Evolutionary conservation across 2,888 invertebrate species (phyloP).

Genomic region (Gnatocerus cornutus): DNA sequence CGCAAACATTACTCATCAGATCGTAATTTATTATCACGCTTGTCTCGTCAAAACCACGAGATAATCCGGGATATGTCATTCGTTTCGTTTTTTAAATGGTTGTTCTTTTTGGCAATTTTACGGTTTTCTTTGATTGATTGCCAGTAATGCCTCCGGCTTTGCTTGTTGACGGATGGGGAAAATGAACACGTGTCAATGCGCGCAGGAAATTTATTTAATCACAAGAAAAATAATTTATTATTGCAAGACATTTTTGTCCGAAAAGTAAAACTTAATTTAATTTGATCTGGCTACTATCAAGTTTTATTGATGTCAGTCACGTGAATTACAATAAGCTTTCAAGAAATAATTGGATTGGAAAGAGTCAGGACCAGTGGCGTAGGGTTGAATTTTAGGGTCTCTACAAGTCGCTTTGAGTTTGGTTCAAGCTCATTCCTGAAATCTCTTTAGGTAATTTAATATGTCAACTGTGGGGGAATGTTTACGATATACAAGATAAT

Average conservation of each 20-base stretch:
- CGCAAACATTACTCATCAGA: slow-evolving; percentile 41
- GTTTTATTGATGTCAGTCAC: slow-evolving; percentile 32
- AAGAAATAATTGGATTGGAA: slow-evolving; percentile 34
- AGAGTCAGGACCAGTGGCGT: slow-evolving; percentile 34
- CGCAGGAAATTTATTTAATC: too few species aligned
- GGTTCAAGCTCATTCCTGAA: slow-evolving; percentile 10
- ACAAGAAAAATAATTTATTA: too few species aligned
- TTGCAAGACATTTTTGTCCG: too few species aligned
- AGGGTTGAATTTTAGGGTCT: slow-evolving; percentile 13
- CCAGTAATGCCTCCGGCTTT: slow-evolving; percentile 6
- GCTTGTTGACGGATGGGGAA: slow-evolving; percentile 5
- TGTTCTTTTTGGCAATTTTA: slow-evolving; percentile 21
- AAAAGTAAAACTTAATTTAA: neutral
- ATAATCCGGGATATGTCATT: slow-evolving; percentile 36
- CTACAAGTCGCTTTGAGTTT: slow-evolving; percentile 24
- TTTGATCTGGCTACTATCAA: slow-evolving; percentile 20
- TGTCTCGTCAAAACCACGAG: slow-evolving; percentile 40
- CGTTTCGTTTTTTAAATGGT: slow-evolving; percentile 41
- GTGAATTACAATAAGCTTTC: slow-evolving; percentile 35
- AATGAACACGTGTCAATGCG: neutral
- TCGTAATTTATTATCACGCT: slow-evolving; percentile 37
- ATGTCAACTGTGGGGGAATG: slow-evolving; percentile 29
- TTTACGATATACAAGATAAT: slow-evolving; percentile 20
- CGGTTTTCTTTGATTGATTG: slow-evolving; percentile 34
- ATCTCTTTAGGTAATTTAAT: slow-evolving; percentile 36